Evolutionary conservation across 2,888 invertebrate species (phyloP).

Genomic region (Masnerella sp.): DNA sequence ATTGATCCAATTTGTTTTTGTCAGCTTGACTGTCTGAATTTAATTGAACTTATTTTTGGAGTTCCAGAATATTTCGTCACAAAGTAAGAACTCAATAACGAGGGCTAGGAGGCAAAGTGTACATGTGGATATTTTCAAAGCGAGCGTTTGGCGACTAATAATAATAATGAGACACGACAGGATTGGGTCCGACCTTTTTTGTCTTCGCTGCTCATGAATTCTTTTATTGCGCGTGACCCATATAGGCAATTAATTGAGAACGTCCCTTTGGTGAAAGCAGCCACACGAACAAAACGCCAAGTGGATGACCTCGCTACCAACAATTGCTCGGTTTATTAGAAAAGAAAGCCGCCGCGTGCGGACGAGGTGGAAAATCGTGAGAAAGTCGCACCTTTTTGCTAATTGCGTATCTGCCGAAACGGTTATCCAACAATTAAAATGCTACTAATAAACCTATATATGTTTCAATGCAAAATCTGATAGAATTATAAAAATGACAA

Average conservation of each 20-base stretch:
- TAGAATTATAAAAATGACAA: background rate
- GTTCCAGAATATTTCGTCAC: constrained; percentile 35
- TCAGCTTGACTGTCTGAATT: background rate
- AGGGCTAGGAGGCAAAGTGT: constrained; percentile 37
- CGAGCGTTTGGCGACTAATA: constrained; percentile 32
- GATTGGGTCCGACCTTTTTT: constrained; percentile 49
- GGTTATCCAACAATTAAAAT: background rate
- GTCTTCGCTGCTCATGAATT: constrained; percentile 45
- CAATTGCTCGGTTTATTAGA: constrained; percentile 44
- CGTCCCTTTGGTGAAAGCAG: constrained; percentile 60
- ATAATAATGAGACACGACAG: constrained; percentile 57
- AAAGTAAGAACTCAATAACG: constrained; percentile 31
- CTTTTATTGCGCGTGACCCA: constrained; percentile 55
- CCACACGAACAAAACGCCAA: constrained; percentile 48
- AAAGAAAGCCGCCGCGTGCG: constrained; percentile 43
- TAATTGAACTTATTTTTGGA: constrained; percentile 19
- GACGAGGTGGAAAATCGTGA: constrained; percentile 40
- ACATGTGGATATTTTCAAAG: constrained; percentile 52
- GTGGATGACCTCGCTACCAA: constrained; percentile 47
- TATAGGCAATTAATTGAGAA: constrained; percentile 60
- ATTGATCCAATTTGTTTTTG: too few relatives aligned
- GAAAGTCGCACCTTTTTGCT: constrained; percentile 37
- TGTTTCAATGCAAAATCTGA: too few relatives aligned
- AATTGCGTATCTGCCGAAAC: constrained; percentile 10
- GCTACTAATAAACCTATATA: too few relatives aligned